Evolutionary conservation across 2,888 invertebrate genomes (phyloP), one percentile per base, ranked within the genome.

Genomic region (Seira ritae): DNA sequence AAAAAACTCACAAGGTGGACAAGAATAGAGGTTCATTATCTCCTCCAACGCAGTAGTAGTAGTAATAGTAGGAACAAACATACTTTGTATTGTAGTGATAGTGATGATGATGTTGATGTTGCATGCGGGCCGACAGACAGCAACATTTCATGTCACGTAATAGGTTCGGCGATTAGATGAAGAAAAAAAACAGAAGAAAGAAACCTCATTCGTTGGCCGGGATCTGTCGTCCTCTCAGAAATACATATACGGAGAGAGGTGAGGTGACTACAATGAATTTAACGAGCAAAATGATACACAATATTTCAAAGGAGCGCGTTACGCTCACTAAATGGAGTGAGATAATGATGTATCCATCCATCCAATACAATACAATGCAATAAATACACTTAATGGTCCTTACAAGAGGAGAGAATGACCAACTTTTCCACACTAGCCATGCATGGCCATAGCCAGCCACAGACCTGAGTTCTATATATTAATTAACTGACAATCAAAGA

Each of bases 101-200:
- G 67, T 55, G 67, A 73, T 74, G 73, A 71, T 71, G 71, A 50
- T 50, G 17, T 8, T 50, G 12, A 50, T 50, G 50, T 31, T 31
- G 76, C 81, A 76, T 81, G 75, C 75, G 75, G 76, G 74, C 71
- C 71, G 55, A 76, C 75, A 66, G 71, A 71, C 75, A 81, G 67
- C 81, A 12, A 55, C 71, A 81, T 81, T 81, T 81, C 81, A 81
- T 81, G 81, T 81, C 81, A 81, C 71, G 81, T 81, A 81, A 81
- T 81, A 81, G 81, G 81, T 71, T 76, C 50, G 67, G 50, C 75
- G 71, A 71, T 75, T 81, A 81, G 81, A 81, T 80, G 65, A 80
- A 8, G 50, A 12, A 17, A 73, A 50, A 73, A 67, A 70, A n/a
- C n/a, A n/a, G n/a, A n/a, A n/a, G n/a, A n/a, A 31, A 31, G 31